phyloP scores from a whole-genome alignment of 2,888 invertebrate species.

The Isotomurus palustris region DNA sequence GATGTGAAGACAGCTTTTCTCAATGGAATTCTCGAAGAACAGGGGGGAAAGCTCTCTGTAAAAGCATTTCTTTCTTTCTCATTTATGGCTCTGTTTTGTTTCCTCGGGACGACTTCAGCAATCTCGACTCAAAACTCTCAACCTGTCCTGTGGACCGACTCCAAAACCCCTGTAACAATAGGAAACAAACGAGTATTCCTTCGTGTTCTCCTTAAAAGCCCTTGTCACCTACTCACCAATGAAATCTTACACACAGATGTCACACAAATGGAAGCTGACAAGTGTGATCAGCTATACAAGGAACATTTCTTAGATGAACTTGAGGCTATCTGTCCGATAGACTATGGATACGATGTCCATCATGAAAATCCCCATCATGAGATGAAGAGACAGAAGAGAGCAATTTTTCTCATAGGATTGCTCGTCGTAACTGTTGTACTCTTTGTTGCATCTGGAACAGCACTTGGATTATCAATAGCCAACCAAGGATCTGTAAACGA shows the following conservation, averaged over 20 bases:
- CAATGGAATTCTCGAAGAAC: background rate
- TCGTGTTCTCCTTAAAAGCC: background rate
- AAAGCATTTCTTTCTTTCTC: background rate
- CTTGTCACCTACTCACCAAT: background rate
- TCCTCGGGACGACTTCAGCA: background rate
- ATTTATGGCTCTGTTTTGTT: background rate
- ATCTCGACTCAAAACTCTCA: background rate
- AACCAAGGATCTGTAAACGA: background rate
- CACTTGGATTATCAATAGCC: background rate
- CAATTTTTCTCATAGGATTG: background rate
- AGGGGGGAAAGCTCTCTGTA: background rate
- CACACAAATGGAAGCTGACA: background rate
- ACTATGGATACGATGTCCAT: too few relatives aligned
- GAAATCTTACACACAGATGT: background rate
- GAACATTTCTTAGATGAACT: background rate
- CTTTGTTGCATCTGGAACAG: background rate
- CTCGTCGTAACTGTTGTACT: background rate
- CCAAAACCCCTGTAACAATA: background rate
- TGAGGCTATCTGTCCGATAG: background rate
- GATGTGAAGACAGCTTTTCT: conserved; percentile 1
- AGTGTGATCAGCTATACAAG: background rate
- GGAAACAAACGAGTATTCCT: background rate
- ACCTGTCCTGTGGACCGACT: background rate
- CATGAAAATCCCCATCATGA: background rate
- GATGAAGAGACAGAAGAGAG: background rate